Base-by-base conservation (phyloP, 2,888 invertebrate genomes). In the Encarsia formosa region DNA sequence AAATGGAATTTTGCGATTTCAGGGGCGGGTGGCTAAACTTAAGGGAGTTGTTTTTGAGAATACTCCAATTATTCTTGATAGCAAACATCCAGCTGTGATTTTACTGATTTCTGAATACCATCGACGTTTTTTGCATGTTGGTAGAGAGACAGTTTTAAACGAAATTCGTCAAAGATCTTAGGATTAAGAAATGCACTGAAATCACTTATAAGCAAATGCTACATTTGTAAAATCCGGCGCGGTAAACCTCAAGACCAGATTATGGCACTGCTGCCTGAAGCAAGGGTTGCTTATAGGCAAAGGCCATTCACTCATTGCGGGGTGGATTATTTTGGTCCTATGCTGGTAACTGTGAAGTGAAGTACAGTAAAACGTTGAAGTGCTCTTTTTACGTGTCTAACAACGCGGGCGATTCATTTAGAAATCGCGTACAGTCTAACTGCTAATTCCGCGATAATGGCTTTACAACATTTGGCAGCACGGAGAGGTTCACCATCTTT, bases 91-190 rank as follows among this genome's bases (percentile, higher is more conserved):
- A 1, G 29, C n/a, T 4, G 48, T 43, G 2, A 38, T 29, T 22
- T 16, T 51, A 8, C 6, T 54, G 5, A 40, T 57, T 1, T 15
- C 9, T 1, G 26, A 54, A 1, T 58, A 49, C 19, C 56, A 59
- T 20, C 24, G 29, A 5, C 19, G 24, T 1, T 35, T 20, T 9
- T 15, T 20, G 8, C 59, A 59, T 19, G 52, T 31, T 1, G 52
- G 35, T 29, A 8, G 11, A 1, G 35, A 59, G 4, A 56, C 52
- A 1, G 54, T 52, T 1, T 9, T 59, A 2, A 59, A 59, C 31
- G 54, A 59, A 15, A 1, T 59, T 3, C 32, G 57, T 1, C 54
- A 57, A 23, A 18, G 40, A 16, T n/a, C n/a, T n/a, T n/a, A n/a
- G n/a, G n/a, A 19, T 19, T 46, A 9, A 18, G 38, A 20, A 22